Evolutionary conservation across 2,888 invertebrate genomes (phyloP).

Genomic region (Eilema depressum): DNA sequence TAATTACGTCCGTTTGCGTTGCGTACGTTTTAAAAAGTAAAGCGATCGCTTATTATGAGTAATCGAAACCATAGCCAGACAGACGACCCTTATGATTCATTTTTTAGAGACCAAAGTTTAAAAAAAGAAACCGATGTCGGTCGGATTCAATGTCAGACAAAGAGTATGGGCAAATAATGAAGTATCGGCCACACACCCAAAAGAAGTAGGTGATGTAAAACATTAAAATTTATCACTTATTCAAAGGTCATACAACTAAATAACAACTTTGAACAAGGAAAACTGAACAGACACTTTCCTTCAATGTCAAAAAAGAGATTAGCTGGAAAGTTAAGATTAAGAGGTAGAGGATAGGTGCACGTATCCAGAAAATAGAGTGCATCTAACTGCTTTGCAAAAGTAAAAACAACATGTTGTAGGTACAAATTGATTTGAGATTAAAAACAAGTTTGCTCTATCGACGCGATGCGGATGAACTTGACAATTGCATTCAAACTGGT

Average conservation of each 20-base stretch:
- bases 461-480: constrained; percentile 36
- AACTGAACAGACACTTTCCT: constrained; percentile 6
- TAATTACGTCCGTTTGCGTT: no score
- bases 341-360: no score
- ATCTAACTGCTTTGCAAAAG: no score
- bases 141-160: constrained; percentile 34
- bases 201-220: neutral
- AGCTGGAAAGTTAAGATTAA: neutral
- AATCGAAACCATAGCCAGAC: constrained; percentile 55
- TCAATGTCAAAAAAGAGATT: constrained; percentile 10
- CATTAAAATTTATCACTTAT: neutral
- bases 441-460: constrained; percentile 42
- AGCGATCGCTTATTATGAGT: constrained; percentile 55
- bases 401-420: constrained; percentile 11
- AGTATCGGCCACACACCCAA: neutral
- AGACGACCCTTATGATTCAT: constrained; percentile 54
- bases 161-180: constrained; percentile 18
- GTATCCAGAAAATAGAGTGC: no score
- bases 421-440: constrained; percentile 18
- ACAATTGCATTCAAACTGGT: constrained; percentile 52
- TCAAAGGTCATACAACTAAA: neutral
- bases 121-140: constrained; percentile 31
- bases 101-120: constrained; percentile 40
- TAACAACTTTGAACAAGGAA: neutral
- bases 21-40: constrained; percentile 24